A percentile compares a stretch with the other conserved stretches of the same genome.
These are phyloP conservation scores for Pollenia labialis DNA, from an alignment of 2,888 invertebrate species.

Conservation along the genomic window DNA sequence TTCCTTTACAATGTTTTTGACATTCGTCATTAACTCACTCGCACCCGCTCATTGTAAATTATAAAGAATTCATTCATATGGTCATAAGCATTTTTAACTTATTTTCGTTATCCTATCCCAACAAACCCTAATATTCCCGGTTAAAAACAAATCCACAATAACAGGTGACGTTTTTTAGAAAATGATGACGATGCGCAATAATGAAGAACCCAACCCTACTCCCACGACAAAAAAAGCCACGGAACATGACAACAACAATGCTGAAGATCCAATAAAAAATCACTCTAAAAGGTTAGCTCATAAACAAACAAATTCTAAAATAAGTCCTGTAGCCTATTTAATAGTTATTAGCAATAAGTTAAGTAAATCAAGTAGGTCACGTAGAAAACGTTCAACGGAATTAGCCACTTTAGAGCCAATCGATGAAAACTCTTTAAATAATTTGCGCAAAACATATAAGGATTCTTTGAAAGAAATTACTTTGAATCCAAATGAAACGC, in stretches of 20 bases:
- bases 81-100: slow-evolving; percentile 77
- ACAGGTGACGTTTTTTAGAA: slow-evolving; percentile 84
- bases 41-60: slow-evolving; percentile 48
- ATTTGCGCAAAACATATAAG: slow-evolving; percentile 80
- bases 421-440: slow-evolving; percentile 79
- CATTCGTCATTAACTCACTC: slow-evolving; percentile 6
- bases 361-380: slow-evolving; percentile 55
- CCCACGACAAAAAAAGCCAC: slow-evolving; percentile 52
- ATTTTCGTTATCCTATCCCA: slow-evolving; percentile 43
- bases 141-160: slow-evolving; percentile 77
- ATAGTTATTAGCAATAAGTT: slow-evolving; percentile 62
- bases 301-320: slow-evolving; percentile 60
- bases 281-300: slow-evolving; percentile 76
- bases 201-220: slow-evolving; percentile 50
- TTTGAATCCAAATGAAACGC: slow-evolving; percentile 81
- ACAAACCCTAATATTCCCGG: slow-evolving; percentile 67
- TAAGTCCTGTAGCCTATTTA: slow-evolving; percentile 61
- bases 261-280: slow-evolving; percentile 16
- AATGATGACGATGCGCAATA: slow-evolving; percentile 74
- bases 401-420: slow-evolving; percentile 80
- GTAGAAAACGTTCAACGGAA: slow-evolving; percentile 75
- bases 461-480: slow-evolving; percentile 81
- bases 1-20: background rate
- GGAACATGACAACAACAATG: slow-evolving; percentile 22
- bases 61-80: slow-evolving; percentile 76